These are phyloP conservation scores for Phyllotreta striolata DNA, from an alignment of 2,888 invertebrate species.

Conservation along the genomic window DNA sequence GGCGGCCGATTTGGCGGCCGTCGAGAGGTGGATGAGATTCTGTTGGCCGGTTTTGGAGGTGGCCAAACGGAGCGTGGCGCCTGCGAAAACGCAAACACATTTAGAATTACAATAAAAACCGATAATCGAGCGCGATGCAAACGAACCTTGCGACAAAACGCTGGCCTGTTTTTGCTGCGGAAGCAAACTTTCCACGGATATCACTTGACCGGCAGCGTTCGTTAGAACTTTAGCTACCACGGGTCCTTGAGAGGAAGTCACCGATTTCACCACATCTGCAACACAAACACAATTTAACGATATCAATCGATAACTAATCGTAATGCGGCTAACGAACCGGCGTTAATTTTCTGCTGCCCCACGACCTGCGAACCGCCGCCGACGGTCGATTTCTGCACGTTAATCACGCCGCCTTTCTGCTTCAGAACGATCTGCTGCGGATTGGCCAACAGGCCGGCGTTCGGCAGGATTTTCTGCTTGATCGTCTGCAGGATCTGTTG, in stretches of 20 bases:
- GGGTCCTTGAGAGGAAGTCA: constrained; percentile 62
- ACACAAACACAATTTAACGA: constrained; percentile 4
- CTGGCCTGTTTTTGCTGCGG: constrained; percentile 65
- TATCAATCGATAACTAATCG: too few species aligned
- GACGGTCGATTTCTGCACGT: constrained; percentile 41
- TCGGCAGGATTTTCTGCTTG: constrained; percentile 58
- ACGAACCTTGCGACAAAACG: constrained; percentile 63
- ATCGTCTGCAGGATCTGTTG: constrained; percentile 62
- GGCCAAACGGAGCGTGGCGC: constrained; percentile 62
- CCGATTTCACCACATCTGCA: constrained; percentile 55
- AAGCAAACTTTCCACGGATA: constrained; percentile 68
- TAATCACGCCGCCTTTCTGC: constrained; percentile 53
- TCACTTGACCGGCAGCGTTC: constrained; percentile 70
- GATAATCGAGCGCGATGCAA: too few species aligned
- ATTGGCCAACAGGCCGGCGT: constrained; percentile 54
- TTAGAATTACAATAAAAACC: constrained; percentile 2
- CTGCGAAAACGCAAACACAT: constrained; percentile 44
- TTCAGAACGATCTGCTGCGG: constrained; percentile 64
- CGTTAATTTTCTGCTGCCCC: constrained; percentile 38
- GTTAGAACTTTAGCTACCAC: constrained; percentile 78
- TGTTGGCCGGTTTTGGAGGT: constrained; percentile 61
- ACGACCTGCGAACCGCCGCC: constrained; percentile 38
- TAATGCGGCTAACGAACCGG: constrained; percentile 32
- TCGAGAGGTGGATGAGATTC: constrained; percentile 65
- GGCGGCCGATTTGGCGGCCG: constrained; percentile 57